A percentile compares a stretch with the other conserved stretches of the same genome.
These are phyloP conservation scores for Coracopsis vasa DNA, from an alignment of 2,113 vertebrate genomes.

Conservation along the genomic window DNA sequence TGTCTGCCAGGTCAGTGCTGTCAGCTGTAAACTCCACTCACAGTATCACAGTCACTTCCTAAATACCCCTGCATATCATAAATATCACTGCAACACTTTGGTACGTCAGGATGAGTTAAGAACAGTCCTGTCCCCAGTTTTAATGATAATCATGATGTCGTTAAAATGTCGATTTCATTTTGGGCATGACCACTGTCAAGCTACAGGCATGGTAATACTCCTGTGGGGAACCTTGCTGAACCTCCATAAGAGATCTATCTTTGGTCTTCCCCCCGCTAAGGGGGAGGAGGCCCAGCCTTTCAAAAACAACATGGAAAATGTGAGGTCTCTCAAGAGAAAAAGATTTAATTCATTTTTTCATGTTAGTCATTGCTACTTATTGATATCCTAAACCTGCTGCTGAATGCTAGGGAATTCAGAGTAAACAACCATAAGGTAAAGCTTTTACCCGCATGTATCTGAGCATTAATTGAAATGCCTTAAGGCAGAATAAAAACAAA, in stretches of 20 bases:
- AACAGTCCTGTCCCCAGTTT: neutral
- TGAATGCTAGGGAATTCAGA: constrained; percentile 45
- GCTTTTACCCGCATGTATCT: constrained; percentile 34
- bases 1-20: neutral
- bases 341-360: neutral
- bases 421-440: constrained; percentile 61
- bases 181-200: neutral
- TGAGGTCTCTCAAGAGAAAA: neutral
- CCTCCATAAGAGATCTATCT: neutral
- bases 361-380: neutral
- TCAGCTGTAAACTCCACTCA: neutral
- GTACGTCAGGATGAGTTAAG: neutral
- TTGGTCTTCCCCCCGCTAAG: neutral
- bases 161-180: neutral
- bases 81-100: neutral
- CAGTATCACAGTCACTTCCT: neutral
- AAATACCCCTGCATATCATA: neutral
- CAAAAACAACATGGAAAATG: neutral
- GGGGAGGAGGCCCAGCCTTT: neutral
- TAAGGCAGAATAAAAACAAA: constrained; percentile 61
- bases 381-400: constrained; percentile 22
- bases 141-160: neutral
- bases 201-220: neutral
- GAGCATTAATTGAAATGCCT: constrained; percentile 68
- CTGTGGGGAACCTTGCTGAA: neutral